Evolutionary conservation across 2,797 vertebrate species (phyloP).

Genomic region (Orestias chungarensis): DNA sequence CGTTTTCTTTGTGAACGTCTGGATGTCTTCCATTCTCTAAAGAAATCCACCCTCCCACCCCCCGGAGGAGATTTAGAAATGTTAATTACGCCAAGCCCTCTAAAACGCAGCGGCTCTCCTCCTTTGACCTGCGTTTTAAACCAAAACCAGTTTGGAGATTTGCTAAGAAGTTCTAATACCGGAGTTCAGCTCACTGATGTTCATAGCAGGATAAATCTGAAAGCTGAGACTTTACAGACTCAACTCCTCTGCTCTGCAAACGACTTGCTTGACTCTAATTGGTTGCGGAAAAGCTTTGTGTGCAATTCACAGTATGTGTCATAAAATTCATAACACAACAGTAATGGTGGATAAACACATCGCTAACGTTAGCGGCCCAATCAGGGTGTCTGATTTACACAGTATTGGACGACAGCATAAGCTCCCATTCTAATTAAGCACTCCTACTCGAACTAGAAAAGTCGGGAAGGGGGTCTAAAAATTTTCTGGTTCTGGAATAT

Average conservation of each 20-base stretch:
- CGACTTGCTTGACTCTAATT: neutral
- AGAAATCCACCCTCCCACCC: too few relatives aligned
- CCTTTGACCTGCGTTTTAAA: neutral
- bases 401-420: neutral
- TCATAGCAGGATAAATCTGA: neutral
- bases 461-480: neutral
- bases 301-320: neutral
- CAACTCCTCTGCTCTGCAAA: neutral
- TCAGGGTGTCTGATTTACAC: neutral
- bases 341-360: neutral
- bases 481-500: neutral
- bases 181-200: neutral
- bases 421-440: neutral
- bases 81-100: neutral
- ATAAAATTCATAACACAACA: neutral
- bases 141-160: neutral
- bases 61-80: neutral
- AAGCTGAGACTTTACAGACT: neutral
- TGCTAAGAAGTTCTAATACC: neutral
- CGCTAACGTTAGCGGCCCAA: neutral
- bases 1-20: constrained; percentile 12
- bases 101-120: neutral
- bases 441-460: neutral
- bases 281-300: neutral
- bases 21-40: neutral